These are phyloP conservation scores for Gari tellinella DNA, from an alignment of 2,888 invertebrate genomes.

Conservation along the genomic window DNA sequence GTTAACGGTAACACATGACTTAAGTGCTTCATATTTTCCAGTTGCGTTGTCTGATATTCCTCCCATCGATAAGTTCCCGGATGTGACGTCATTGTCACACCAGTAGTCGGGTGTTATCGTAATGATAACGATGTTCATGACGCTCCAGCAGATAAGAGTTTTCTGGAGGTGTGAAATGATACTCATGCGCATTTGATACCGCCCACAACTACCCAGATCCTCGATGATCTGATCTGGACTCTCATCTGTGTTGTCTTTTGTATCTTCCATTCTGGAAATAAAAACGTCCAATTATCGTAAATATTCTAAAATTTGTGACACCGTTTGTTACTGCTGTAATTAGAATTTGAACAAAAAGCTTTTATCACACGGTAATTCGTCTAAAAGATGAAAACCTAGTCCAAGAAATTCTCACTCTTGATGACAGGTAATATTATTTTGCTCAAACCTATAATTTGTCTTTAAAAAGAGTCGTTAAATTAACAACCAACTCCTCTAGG, in stretches of 20 bases:
- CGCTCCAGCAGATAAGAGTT: conserved; percentile 37
- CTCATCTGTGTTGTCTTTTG: not conserved
- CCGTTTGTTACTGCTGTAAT: too few species aligned
- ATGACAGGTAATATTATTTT: too few species aligned
- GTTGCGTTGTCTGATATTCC: not conserved
- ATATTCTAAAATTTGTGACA: too few species aligned
- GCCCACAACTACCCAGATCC: conserved; percentile 47
- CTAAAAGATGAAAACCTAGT: too few species aligned
- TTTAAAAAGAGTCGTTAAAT: too few species aligned
- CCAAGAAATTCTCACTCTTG: too few species aligned
- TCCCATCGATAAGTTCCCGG: not conserved
- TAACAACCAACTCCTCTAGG: too few species aligned
- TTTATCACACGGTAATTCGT: too few species aligned
- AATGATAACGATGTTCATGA: conserved; percentile 22
- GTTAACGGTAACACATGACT: conserved; percentile 14
- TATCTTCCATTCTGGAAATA: too few species aligned
- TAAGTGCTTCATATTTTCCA: not conserved
- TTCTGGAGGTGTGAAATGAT: conserved; percentile 34
- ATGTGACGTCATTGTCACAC: conserved; percentile 27
- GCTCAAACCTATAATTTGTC: too few species aligned
- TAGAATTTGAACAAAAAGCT: too few species aligned
- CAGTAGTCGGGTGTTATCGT: conserved; percentile 30
- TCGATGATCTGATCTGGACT: conserved; percentile 44
- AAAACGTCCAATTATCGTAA: too few species aligned
- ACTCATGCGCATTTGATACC: conserved; percentile 35